Evolutionary conservation across 2,797 vertebrate genomes (phyloP).

Genomic region (Melanogrammus aeglefinus): DNA sequence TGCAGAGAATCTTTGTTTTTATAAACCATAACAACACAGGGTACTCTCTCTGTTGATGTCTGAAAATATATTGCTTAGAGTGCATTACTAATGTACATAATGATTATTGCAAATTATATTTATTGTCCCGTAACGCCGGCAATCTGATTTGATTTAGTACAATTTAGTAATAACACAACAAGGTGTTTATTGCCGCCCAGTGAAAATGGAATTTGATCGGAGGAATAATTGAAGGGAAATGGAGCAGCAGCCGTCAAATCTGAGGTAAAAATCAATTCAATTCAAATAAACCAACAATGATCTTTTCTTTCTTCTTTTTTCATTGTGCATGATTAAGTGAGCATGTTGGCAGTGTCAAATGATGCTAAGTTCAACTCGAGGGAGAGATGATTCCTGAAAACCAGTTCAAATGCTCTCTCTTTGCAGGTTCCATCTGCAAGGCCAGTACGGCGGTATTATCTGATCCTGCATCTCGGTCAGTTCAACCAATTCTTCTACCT

Average conservation of each 20-base stretch:
- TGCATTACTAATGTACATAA: conserved; percentile 11
- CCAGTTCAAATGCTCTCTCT: not conserved
- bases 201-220: conserved; percentile 70
- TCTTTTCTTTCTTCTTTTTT: not conserved
- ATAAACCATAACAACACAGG: not conserved
- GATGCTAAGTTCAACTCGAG: not conserved
- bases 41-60: not conserved
- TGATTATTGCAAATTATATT: conserved; percentile 13
- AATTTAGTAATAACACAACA: conserved; percentile 62
- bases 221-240: conserved; percentile 60
- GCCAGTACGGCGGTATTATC: not conserved
- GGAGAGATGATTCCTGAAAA: not conserved
- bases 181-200: conserved; percentile 69
- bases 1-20: not conserved
- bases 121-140: conserved; percentile 26
- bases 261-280: conserved; percentile 64
- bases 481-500: not conserved
- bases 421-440: not conserved
- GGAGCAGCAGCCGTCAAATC: conserved; percentile 56
- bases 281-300: conserved; percentile 37
- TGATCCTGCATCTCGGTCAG: not conserved
- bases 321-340: conserved; percentile 22
- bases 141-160: conserved; percentile 48
- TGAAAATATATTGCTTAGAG: not conserved
- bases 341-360: not conserved